Conservation (phyloP, 2,888 invertebrate species). For the Agrotis exclamationis region DNA sequence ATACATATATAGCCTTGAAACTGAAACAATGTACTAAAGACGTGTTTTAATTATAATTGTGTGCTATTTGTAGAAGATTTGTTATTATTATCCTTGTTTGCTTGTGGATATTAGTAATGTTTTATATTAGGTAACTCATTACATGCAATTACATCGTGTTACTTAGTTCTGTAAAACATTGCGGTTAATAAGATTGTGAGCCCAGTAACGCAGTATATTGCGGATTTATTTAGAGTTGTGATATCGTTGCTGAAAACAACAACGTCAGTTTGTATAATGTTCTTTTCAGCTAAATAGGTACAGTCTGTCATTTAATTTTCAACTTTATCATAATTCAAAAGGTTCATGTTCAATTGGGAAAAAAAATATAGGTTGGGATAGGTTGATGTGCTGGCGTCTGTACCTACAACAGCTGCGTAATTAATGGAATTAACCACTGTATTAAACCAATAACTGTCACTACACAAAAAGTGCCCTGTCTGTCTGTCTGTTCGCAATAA, state of each 20-base stretch:
- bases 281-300: slow-evolving; percentile 5
- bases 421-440: slow-evolving; percentile 17
- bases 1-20: slow-evolving; percentile 36
- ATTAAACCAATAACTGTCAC: neutral
- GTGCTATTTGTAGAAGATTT: slow-evolving; percentile 53
- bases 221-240: neutral
- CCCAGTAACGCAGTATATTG: neutral
- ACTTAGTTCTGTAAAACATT: neutral
- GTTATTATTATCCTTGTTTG: slow-evolving; percentile 39
- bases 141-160: slow-evolving; percentile 25
- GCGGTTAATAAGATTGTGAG: neutral
- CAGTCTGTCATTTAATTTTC: too few relatives aligned
- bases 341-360: too few relatives aligned
- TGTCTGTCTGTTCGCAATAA: too few relatives aligned
- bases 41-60: slow-evolving; percentile 37
- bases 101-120: slow-evolving; percentile 25
- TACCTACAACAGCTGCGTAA: slow-evolving; percentile 5
- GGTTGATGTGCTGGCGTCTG: too few relatives aligned
- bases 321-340: too few relatives aligned
- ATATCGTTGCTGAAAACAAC: slow-evolving; percentile 28
- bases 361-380: too few relatives aligned
- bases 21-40: slow-evolving; percentile 39
- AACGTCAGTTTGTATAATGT: slow-evolving; percentile 1
- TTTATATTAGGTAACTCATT: slow-evolving; percentile 41
- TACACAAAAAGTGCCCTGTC: too few relatives aligned